phyloP scores from a whole-genome alignment of 1,140 invertebrate species.

The Bombus balteatus region DNA sequence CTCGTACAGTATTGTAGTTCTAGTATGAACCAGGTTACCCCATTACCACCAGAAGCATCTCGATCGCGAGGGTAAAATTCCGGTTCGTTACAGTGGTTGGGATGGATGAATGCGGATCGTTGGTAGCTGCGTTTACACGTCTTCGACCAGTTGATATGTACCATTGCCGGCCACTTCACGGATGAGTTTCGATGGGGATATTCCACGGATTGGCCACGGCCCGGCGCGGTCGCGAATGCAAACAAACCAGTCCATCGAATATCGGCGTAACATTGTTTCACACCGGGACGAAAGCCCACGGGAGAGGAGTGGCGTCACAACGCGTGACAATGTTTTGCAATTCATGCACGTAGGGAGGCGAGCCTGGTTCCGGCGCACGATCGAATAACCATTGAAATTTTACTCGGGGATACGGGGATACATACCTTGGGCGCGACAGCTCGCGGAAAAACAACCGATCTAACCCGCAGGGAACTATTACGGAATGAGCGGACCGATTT shows the following conservation, averaged over 20 bases:
- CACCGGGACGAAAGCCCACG: constrained; percentile 12
- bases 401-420: constrained; percentile 9
- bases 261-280: constrained; percentile 56
- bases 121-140: neutral
- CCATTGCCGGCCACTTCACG: constrained; percentile 37
- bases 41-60: too few relatives aligned
- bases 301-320: neutral
- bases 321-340: constrained; percentile 50
- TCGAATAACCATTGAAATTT: constrained; percentile 55
- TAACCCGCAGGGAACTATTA: neutral
- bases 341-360: constrained; percentile 27
- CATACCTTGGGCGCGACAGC: neutral
- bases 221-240: constrained; percentile 16
- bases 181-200: constrained; percentile 52
- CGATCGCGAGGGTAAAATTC: neutral
- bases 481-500: neutral
- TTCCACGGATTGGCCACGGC: neutral
- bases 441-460: constrained; percentile 20
- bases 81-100: neutral
- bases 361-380: neutral
- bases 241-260: constrained; percentile 58
- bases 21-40: too few relatives aligned
- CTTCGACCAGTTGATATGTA: constrained; percentile 1
- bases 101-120: neutral
- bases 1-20: too few relatives aligned